Evolutionary conservation across 1,140 invertebrate species (phyloP), one percentile per base, ranked within the genome.

Genomic region (Mizuhopecten yessoensis): DNA sequence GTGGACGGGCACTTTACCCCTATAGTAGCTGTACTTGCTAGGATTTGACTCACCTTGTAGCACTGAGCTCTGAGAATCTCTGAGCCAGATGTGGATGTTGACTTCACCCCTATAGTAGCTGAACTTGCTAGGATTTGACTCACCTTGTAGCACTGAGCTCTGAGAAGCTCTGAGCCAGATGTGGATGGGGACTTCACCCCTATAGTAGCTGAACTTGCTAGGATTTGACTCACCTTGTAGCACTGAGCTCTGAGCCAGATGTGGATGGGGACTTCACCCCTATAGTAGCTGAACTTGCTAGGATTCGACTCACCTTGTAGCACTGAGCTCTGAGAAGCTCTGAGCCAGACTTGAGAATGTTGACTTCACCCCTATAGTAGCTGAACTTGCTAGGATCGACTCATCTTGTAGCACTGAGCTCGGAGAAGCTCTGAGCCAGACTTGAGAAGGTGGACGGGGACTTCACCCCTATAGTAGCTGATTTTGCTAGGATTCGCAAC

Each of bases 401-500:
- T 49, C 20, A 49, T 20, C 45, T 13, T 49, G 45, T 49, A 20
- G 89, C 92, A n/a, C n/a, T 86, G 90, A 75, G 33, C 88, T 87
- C 42, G n/a, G n/a, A n/a, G 75, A 94, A 93, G 57, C 94, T 94
- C 39, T 93, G 93, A 15, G 94, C 90, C 15, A 94, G 92, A 91
- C 89, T 94, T 33, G 93, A 90, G 88, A 90, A 94, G 45, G 93
- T 92, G 34, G 90, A 90, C 39, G 91, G 92, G 33, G 93, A 93
- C 17, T 91, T 94, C 42, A 90, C 34, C 17, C 86, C 33, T 10
- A 75, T 29, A 5, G 89, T 36, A 88, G 89, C 87, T n/a, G n/a
- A n/a, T n/a, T n/a, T n/a, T n/a, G n/a, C n/a, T n/a, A n/a, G n/a
- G n/a, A n/a, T n/a, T 5, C n/a, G n/a, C n/a, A n/a, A n/a, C n/a